Evolutionary conservation across 2,797 vertebrate species (phyloP), one percentile per base, ranked within the genome.

Genomic region (Phataginus tetradactyla): DNA sequence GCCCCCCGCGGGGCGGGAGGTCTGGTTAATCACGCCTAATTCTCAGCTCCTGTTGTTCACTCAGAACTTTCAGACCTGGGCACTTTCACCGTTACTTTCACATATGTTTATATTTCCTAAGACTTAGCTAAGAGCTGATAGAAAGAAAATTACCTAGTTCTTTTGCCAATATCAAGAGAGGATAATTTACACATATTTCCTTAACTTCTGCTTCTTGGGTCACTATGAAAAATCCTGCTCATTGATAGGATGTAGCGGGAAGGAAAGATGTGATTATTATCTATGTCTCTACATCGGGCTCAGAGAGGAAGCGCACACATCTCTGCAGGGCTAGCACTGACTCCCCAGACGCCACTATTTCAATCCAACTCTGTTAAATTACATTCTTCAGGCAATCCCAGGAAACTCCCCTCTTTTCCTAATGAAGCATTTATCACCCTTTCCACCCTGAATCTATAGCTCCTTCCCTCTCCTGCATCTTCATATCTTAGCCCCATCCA

Each of bases 361-460:
- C 96, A 93, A 51, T 27, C 21, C 69, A 90, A 87, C 81, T 72
- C 77, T 57, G 91, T 92, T 96, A 95, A 96, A 96, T 96, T 81
- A 93, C 86, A 93, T 83, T 74, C 75, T 81, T 79, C 92, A 0
- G 3, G 92, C 95, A 80, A 84, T 91, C 92, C 92, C 88, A 84
- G 95, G 91, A 94, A 97, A 96, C 61, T 64, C 72, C 90, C 64
- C 27, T 96, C 77, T 80, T 86, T 86, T 92, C 69, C 94, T 96
- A 94, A 95, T 51, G 57, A 97, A 96, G 89, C 92, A 95, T 97
- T 96, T 77, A 85, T 97, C 94, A 97, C 80, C 71, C 68, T 84
- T 64, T 78, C 86, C 86, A 84, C 90, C 34, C n/a, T 12, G 57
- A 77, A 59, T 84, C 94, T 74, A 42, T 11, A 71, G 92, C 94